Conservation (phyloP, 2,113 vertebrate genomes). For the Brachypodius melanocephalos region DNA sequence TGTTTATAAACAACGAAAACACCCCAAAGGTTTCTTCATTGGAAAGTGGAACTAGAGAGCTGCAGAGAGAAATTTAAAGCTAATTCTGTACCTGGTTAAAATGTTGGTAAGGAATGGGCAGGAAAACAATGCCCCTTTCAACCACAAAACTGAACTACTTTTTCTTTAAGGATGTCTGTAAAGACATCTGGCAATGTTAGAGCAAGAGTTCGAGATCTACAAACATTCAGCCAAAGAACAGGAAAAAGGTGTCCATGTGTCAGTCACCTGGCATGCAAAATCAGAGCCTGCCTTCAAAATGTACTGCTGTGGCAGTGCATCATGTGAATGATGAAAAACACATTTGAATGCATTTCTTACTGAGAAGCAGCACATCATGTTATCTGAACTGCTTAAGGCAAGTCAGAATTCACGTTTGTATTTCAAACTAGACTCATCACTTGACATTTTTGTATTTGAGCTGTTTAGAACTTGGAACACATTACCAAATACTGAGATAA, state of each 20-base stretch:
- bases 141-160: background rate
- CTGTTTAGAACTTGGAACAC: background rate
- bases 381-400: background rate
- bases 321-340: accelerated
- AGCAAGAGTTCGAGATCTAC: background rate
- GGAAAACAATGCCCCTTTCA: background rate
- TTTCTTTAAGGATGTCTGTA: background rate
- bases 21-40: background rate
- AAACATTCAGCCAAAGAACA: background rate
- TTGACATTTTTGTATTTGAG: constrained; percentile 34
- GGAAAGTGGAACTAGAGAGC: background rate
- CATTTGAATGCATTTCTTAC: background rate
- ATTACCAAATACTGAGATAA: background rate
- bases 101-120: background rate
- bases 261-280: background rate
- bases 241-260: background rate
- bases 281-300: background rate
- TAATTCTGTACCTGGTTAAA: background rate
- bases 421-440: background rate
- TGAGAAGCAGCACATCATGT: background rate
- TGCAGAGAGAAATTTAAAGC: background rate
- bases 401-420: background rate
- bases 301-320: background rate
- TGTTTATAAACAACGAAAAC: background rate
- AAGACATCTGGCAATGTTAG: background rate